Evolutionary conservation across 2,797 vertebrate species (phyloP).

Genomic region (Lacerta bilineata): DNA sequence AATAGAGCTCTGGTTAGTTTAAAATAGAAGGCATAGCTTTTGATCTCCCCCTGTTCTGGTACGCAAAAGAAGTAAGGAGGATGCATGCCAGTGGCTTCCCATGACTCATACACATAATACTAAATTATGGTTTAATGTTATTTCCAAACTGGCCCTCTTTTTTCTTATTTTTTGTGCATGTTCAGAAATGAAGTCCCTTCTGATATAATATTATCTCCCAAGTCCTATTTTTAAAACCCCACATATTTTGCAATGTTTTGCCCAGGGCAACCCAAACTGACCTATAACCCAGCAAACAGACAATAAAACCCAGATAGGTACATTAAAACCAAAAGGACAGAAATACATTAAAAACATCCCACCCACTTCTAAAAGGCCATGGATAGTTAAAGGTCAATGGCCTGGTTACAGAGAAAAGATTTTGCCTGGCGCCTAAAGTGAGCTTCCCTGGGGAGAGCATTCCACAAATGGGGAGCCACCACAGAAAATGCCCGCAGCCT

Average conservation of each 20-base stretch:
- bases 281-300: background rate
- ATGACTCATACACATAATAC: background rate
- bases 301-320: too few relatives aligned
- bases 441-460: too few relatives aligned
- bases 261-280: too few relatives aligned
- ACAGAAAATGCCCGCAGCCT: too few relatives aligned
- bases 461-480: too few relatives aligned
- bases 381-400: too few relatives aligned
- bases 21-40: background rate
- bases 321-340: too few relatives aligned
- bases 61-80: background rate
- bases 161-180: background rate
- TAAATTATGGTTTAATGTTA: too few relatives aligned
- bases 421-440: too few relatives aligned
- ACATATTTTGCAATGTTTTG: background rate
- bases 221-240: background rate
- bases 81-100: background rate
- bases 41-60: background rate
- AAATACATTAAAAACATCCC: too few relatives aligned
- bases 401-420: too few relatives aligned
- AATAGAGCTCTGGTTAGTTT: background rate
- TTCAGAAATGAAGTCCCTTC: background rate
- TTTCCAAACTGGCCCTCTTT: background rate
- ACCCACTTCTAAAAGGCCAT: too few relatives aligned
- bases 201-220: background rate